phyloP scores from a whole-genome alignment of 2,888 invertebrate species.

The Hydrotaea diabolus region DNA sequence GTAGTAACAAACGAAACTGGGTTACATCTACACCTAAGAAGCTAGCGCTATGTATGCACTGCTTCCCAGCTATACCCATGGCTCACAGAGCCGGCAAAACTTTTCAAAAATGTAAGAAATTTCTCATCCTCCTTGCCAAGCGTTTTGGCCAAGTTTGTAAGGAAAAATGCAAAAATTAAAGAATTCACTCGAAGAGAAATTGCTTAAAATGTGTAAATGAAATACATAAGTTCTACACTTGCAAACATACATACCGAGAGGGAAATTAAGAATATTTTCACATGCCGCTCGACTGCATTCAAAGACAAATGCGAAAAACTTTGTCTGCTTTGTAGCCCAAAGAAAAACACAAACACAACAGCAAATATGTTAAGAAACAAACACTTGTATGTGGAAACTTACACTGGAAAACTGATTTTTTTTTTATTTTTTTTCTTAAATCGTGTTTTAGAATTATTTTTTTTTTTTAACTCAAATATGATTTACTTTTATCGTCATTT shows the following conservation, averaged over 20 bases:
- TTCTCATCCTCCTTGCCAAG: background rate
- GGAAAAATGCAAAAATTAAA: background rate
- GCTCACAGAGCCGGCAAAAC: background rate
- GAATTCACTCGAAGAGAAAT: background rate
- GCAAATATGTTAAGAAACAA: background rate
- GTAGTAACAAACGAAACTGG: background rate
- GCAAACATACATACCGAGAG: background rate
- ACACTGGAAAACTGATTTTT: background rate
- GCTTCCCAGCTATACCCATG: background rate
- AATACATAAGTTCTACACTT: background rate
- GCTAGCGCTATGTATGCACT: background rate
- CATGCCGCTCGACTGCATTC: background rate
- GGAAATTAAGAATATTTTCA: slow-evolving; percentile 3
- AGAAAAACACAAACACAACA: background rate
- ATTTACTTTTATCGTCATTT: background rate
- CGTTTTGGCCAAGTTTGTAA: background rate
- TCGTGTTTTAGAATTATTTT: background rate
- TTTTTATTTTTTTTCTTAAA: background rate
- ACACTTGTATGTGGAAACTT: background rate
- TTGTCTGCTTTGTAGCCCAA: no score
- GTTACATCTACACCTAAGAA: background rate
- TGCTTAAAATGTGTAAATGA: background rate
- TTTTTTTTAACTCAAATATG: background rate
- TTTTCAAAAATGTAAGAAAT: background rate
- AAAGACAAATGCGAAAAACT: background rate